Base-by-base conservation (phyloP, 2,797 vertebrate species). In the Anguilla anguilla region DNA sequence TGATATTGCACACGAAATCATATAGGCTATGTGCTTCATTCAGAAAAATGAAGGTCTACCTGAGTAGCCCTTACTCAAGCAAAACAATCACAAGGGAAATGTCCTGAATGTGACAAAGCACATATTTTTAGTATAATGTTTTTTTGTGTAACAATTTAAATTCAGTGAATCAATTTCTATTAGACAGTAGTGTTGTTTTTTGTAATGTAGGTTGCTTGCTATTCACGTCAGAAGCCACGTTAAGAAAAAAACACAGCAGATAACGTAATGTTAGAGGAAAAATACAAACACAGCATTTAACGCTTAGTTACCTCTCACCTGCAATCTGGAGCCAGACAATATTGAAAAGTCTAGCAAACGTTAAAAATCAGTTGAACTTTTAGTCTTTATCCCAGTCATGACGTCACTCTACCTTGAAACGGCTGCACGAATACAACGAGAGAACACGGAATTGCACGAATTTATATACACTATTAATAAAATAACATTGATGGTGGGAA, bases 361-460 rank as follows among this genome's bases (percentile, higher is more conserved):
- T 51, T 82, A 9, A 25, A 82, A 82, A 74, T 19, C 46, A 46
- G 43, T 82, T 77, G 15, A 77, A 77, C 74, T 82, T 81, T 82
- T 46, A 25, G 43, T 46, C 19, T 81, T 81, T 46, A 81, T 46
- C 43, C 6, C 49, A 25, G 11, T 46, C 43, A n/a, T 82, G 79
- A 49, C 43, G 79, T 51, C 43, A 82, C 46, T 51, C 46, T n/a
- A 82, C 19, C 9, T 82, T 51, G 79, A 82, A 51, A 79, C 25
- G 46, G 13, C 46, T 49, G 13, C 79, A 22, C 13, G 15, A 79
- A 35, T 28, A 51, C 43, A 49, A 51, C 22, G 31, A 51, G 79
- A 22, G 46, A 51, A 51, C 39, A 46, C 43, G 6, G 46, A 49
- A 49, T 82, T 51, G 4, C 9, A 25, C 43, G 2, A 82, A 51